phyloP scores from a whole-genome alignment of 2,888 invertebrate genomes.

The Invenusta paracnida region DNA sequence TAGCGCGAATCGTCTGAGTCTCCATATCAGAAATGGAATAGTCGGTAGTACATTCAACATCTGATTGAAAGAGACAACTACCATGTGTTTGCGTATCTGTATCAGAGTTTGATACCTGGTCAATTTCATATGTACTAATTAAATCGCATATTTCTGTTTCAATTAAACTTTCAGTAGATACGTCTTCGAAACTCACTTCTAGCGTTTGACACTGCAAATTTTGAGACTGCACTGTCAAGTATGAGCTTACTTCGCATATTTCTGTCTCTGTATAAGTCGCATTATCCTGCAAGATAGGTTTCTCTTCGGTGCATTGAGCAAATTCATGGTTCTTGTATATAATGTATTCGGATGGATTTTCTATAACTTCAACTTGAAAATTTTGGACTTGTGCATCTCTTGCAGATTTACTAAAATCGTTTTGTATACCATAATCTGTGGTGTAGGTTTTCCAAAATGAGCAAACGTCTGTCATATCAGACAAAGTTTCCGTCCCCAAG shows the following conservation, averaged over 20 bases:
- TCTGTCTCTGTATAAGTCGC: background rate
- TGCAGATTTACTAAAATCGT: background rate
- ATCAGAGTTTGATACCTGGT: background rate
- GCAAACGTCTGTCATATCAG: background rate
- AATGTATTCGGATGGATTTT: background rate
- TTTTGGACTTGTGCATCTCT: background rate
- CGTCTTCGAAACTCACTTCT: background rate
- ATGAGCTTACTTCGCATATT: background rate
- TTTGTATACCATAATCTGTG: background rate
- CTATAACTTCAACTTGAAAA: background rate
- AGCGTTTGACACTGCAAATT: background rate
- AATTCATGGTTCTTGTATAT: background rate
- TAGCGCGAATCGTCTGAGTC: background rate
- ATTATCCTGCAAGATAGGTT: background rate
- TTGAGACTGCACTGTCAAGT: background rate
- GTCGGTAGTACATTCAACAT: background rate
- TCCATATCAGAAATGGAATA: too few species aligned
- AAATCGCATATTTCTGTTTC: too few species aligned
- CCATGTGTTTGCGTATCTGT: background rate
- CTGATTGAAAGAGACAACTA: background rate
- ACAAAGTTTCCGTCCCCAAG: too few species aligned
- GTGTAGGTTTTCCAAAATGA: background rate
- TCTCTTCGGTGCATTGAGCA: background rate
- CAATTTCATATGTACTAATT: too few species aligned
- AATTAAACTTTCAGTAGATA: too few species aligned